phyloP scores from a whole-genome alignment of 1,140 invertebrate genomes.

The Euschistus heros region DNA sequence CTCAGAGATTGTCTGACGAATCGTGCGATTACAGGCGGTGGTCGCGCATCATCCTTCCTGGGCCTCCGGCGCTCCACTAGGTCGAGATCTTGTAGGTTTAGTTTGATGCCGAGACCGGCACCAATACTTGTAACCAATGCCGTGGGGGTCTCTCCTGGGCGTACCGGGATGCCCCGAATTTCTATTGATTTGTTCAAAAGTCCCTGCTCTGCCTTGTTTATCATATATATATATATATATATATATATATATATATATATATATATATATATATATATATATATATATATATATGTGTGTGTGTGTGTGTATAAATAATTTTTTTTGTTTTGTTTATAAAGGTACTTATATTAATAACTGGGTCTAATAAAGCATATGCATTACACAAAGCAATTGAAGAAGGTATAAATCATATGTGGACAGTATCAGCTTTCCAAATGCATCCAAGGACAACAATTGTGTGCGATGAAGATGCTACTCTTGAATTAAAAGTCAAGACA shows the following conservation, averaged over 20 bases:
- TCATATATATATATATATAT: no score
- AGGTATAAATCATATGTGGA: conserved; percentile 99
- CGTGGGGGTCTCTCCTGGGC: no score
- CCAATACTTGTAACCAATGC: no score
- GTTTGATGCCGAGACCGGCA: no score
- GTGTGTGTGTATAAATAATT: not conserved
- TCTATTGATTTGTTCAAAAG: no score
- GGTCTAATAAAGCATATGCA: conserved; percentile 93
- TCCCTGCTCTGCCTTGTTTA: no score
- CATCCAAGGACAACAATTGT: conserved; percentile 85
- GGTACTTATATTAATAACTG: conserved; percentile 97
- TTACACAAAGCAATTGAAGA: conserved; percentile 95
- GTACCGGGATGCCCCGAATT: no score
- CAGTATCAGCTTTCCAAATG: conserved; percentile 96
- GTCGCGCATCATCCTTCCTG: no score
- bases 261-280: not conserved
- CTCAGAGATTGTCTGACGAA: no score
- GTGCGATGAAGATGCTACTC: conserved; percentile 95
- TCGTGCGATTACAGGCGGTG: no score
- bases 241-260: not conserved
- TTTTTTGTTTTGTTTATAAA: conserved; percentile 32
- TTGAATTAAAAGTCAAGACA: conserved; percentile 94
- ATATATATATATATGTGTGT: not conserved
- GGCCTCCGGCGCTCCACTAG: no score
- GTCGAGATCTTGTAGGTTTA: no score